Evolutionary conservation across 2,888 invertebrate genomes (phyloP), one percentile per base, ranked within the genome.

Genomic region (Lasius fuliginosus): DNA sequence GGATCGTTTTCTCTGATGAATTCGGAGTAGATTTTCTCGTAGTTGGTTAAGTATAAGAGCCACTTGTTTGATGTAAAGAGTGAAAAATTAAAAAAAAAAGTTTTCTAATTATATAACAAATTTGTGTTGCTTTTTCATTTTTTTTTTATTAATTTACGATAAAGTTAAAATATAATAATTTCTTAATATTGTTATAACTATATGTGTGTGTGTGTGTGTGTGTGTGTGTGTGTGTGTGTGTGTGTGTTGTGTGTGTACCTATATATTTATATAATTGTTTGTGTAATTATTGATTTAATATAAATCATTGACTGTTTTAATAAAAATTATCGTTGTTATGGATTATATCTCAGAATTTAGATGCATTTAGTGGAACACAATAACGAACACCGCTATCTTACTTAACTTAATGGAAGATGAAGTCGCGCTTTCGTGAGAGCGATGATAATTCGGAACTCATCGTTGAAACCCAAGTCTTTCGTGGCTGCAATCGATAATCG

Each of bases 401-500:
- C 71, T 79, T 42, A 42, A 33, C 69, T 60, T 46, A 69, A 79
- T 71, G 58, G 46, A 58, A 69, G 65, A 36, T 49, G 69, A 79
- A 79, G 71, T 79, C 60, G 33, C 23, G 71, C 46, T 71, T 60
- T 79, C 71, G 60, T 46, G 60, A 79, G 33, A 79, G 60, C 71
- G 79, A 79, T 71, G 79, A 79, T 71, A 79, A 79, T 60, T 79
- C 46, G 71, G 33, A 79, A 71, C 46, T 60, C 40, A 18, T 56
- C 46, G 60, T 58, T 30, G 69, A 60, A 79, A 71, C 18, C 8
- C 69, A 77, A 56, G 68, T 23, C 58, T 79, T 60, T 76, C 76
- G 67, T 36, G 46, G 71, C 42, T 67, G 60, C 58, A 71, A 79
- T 71, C 79, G 60, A 71, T 79, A 71, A 79, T 79, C 79, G 79